Conservation (phyloP, 2,113 vertebrate species). For the Psittacara wagleri region DNA sequence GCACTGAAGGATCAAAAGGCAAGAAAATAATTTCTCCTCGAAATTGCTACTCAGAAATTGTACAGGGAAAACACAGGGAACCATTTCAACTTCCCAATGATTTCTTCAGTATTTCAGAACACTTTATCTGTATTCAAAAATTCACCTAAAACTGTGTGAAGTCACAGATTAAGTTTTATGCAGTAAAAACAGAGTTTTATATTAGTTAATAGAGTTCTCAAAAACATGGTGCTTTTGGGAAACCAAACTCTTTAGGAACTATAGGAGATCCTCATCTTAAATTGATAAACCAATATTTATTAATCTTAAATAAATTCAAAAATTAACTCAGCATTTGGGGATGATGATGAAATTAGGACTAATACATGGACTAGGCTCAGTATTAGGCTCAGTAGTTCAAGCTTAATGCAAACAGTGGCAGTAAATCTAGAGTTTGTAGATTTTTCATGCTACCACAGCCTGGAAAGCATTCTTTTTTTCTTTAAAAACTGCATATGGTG, state of each 20-base stretch:
- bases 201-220: background rate
- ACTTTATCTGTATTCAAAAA: background rate
- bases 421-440: background rate
- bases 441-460: accelerated
- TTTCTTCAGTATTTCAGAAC: background rate
- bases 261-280: background rate
- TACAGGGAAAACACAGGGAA: background rate
- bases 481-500: background rate
- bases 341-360: background rate
- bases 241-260: background rate
- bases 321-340: background rate
- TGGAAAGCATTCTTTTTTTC: background rate
- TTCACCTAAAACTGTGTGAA: background rate
- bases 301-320: background rate
- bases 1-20: background rate
- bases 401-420: background rate
- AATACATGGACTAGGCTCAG: background rate
- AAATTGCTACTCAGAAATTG: background rate
- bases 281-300: background rate
- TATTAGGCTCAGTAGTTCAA: background rate
- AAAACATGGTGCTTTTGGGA: background rate
- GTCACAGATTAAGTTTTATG: background rate
- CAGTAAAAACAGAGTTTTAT: background rate
- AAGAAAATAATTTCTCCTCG: background rate
- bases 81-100: background rate